Percentiles rank a stretch among this genome's conserved stretches.
Evolutionary conservation across 2,797 vertebrate species (phyloP).

Genomic region (Brachyalestes nurse): DNA sequence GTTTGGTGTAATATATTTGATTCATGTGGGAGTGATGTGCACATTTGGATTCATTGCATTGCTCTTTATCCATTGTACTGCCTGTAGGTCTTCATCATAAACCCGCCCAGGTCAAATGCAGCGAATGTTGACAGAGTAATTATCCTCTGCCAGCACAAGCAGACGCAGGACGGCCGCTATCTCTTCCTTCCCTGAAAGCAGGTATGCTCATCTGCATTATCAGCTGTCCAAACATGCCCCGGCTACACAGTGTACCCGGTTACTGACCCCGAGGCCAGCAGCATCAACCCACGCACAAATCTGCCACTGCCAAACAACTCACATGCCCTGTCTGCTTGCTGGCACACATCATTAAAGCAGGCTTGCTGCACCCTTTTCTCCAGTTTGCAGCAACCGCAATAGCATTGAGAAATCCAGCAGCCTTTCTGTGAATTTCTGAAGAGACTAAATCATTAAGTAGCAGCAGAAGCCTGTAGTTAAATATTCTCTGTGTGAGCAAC

Average conservation of each 20-base stretch:
- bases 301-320: neutral
- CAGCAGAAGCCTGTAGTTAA: neutral
- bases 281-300: conserved; percentile 42
- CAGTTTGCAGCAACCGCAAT: neutral
- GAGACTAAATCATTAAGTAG: neutral
- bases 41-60: neutral
- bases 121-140: conserved; percentile 50
- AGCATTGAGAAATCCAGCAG: neutral
- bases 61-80: neutral
- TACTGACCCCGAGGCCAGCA: conserved; percentile 23
- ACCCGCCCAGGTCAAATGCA: conserved; percentile 29
- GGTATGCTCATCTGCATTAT: conserved; percentile 69
- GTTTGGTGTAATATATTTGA: neutral
- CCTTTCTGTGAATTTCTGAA: neutral
- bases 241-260: conserved; percentile 61
- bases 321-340: neutral
- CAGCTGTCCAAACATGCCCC: conserved; percentile 72
- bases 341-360: neutral
- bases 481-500: neutral
- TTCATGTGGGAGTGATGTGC: neutral
- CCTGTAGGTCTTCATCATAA: conserved; percentile 2
- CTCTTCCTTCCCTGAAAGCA: conserved; percentile 59
- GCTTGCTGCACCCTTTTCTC: neutral
- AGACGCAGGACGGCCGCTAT: conserved; percentile 51
- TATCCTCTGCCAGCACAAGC: conserved; percentile 42